Base-by-base conservation (phyloP, 2,888 invertebrate species). In the Melieria omissa region DNA sequence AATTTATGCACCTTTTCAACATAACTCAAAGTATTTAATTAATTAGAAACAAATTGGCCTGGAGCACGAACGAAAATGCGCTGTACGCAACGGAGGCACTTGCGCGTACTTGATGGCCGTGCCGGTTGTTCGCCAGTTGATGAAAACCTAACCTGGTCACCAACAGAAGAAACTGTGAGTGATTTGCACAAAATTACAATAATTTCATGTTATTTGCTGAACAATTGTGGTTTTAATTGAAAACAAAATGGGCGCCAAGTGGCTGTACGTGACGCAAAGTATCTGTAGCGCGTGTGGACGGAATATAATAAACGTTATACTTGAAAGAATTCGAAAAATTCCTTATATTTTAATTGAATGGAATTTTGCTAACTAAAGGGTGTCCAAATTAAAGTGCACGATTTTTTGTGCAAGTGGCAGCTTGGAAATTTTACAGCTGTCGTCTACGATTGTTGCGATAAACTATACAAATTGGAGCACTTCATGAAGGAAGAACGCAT, bases 21-120 rank as follows among this genome's bases (percentile, higher is more conserved):
- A 67, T 67, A 71, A 71, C 57, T 71, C 49, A 71, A 65, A 29
- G 71, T 65, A 71, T 65, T 71, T 71, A 71, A 71, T 71, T 71
- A 71, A 71, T 71, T 65, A 71, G 16, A 71, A 65, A 71, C 60
- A 60, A 71, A 71, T 71, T 65, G 58, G 52, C 52, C 16, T 14
- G 46, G 29, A 5, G 55, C 71, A 71, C 60, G 71, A 61, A 65
- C 63, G 29, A 29, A 29, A 29, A 29, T 29, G 29, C 29, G 29
- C 29, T 29, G 29, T 29, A 29, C 29, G 29, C 29, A 29, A 3
- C 29, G 29, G 2, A 29, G 29, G 29, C 29, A 42, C 42, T 58
- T 64, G 64, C 41, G 54, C 46, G 6, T 8, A 54, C 29, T 29
- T 29, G 29, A 3, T 29, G 29, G 29, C 3, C 29, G 29, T 29